Percentiles rank a stretch among this genome's conserved stretches.
Conservation (phyloP, 1,140 invertebrate genomes). For the Drosophila triauraria region DNA sequence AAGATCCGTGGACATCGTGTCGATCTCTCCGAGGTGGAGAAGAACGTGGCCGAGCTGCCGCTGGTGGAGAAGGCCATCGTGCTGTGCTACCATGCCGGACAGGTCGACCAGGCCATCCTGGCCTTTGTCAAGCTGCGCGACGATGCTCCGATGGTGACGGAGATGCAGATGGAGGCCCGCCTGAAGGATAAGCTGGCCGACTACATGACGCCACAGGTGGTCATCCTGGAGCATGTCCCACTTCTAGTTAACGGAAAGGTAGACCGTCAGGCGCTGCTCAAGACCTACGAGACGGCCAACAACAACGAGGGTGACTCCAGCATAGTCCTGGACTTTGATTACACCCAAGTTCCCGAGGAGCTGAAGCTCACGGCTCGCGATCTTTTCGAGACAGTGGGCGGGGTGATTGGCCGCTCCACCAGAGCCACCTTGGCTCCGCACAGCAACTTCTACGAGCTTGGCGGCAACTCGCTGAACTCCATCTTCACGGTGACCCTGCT, state of each 20-base stretch:
- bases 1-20: conserved; percentile 94
- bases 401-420: conserved; percentile 88
- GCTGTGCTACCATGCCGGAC: conserved; percentile 91
- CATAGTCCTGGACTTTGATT: conserved; percentile 86
- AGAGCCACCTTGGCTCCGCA: conserved; percentile 87
- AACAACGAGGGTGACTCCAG: conserved; percentile 86
- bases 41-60: conserved; percentile 85
- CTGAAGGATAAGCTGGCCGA: conserved; percentile 88
- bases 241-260: conserved; percentile 94
- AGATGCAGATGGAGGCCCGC: conserved; percentile 88
- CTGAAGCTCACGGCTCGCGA: conserved; percentile 88
- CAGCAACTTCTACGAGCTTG: conserved; percentile 93
- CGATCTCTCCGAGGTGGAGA: conserved; percentile 93
- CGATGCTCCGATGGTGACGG: conserved; percentile 86
- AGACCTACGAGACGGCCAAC: conserved; percentile 89
- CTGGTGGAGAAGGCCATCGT: conserved; percentile 87
- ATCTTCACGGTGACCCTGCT: conserved; percentile 92
- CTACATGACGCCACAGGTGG: conserved; percentile 93
- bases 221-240: conserved; percentile 90
- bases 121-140: conserved; percentile 89
- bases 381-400: conserved; percentile 90
- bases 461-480: conserved; percentile 94
- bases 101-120: conserved; percentile 89
- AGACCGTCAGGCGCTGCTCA: conserved; percentile 91
- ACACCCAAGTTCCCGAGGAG: conserved; percentile 87